A percentile compares a stretch with the other conserved stretches of the same genome.
These are phyloP conservation scores for Psittacula cyanocephala DNA, from an alignment of 2,113 vertebrate genomes.

Conservation along the genomic window DNA sequence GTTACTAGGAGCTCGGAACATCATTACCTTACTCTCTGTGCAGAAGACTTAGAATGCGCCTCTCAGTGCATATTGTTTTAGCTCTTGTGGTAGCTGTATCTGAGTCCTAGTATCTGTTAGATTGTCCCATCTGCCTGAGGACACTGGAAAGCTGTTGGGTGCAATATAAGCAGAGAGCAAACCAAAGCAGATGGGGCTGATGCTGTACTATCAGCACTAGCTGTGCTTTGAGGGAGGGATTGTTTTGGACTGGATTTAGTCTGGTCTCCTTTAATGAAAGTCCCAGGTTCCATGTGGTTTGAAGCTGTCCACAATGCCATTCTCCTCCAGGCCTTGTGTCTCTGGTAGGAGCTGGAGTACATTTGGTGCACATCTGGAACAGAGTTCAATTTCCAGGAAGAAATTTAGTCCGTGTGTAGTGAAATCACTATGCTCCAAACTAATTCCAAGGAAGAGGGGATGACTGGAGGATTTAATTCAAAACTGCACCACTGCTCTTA, in stretches of 20 bases:
- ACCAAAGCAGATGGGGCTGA: neutral
- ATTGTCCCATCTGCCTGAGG: fast-evolving
- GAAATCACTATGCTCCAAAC: neutral
- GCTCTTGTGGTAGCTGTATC: neutral
- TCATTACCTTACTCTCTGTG: neutral
- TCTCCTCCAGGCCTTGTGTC: neutral
- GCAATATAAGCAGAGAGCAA: neutral
- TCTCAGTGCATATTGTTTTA: neutral
- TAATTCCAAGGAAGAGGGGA: neutral
- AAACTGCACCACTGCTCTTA: neutral
- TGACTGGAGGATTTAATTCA: neutral
- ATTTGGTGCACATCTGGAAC: neutral
- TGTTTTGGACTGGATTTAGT: neutral
- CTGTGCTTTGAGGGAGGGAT: neutral
- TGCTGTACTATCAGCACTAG: neutral
- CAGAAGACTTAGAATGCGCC: neutral
- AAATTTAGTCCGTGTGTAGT: neutral
- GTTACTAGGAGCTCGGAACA: neutral
- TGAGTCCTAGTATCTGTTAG: neutral
- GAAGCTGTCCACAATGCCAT: neutral
- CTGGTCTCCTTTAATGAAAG: neutral
- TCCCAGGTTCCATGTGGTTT: neutral
- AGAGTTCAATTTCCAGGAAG: neutral
- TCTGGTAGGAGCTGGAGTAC: neutral
- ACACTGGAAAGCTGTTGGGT: neutral